Conservation (phyloP, 37 sponge, comb jelly and placozoan genomes). For the Theonella swinhoei region DNA sequence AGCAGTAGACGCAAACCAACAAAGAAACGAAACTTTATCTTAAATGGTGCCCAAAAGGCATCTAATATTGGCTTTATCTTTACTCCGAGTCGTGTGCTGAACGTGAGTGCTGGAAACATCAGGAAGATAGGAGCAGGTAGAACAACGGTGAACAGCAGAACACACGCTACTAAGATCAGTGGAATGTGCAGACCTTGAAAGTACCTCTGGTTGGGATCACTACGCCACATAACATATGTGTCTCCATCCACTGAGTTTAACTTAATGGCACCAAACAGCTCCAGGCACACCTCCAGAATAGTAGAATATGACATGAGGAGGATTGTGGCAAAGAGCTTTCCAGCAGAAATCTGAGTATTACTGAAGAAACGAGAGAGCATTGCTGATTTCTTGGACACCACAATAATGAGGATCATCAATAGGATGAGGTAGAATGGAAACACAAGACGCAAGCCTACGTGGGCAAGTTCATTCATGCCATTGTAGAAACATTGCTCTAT, state of each 20-base stretch:
- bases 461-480: slow-evolving; percentile 43
- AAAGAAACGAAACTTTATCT: slow-evolving; percentile 46
- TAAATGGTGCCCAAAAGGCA: slow-evolving; percentile 56
- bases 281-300: slow-evolving; percentile 21
- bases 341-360: slow-evolving; percentile 3
- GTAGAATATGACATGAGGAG: slow-evolving; percentile 42
- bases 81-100: background rate
- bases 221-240: slow-evolving; percentile 8
- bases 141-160: slow-evolving; percentile 15
- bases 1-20: slow-evolving; percentile 52
- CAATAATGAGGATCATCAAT: slow-evolving; percentile 38
- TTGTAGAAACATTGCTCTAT: slow-evolving; percentile 56
- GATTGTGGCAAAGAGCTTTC: slow-evolving; percentile 51
- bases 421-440: slow-evolving; percentile 59
- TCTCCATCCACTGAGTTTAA: background rate
- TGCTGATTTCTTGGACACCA: slow-evolving; percentile 10
- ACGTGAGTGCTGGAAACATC: slow-evolving; percentile 14
- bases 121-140: slow-evolving; percentile 37
- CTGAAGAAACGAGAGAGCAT: slow-evolving; percentile 6
- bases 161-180: slow-evolving; percentile 26
- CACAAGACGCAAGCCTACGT: slow-evolving; percentile 15
- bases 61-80: slow-evolving; percentile 46
- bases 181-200: slow-evolving; percentile 21
- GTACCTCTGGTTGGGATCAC: slow-evolving; percentile 37
- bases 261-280: background rate